These are phyloP conservation scores for Drosophila paramelanica DNA, from an alignment of 2,888 invertebrate species.

Conservation along the genomic window DNA sequence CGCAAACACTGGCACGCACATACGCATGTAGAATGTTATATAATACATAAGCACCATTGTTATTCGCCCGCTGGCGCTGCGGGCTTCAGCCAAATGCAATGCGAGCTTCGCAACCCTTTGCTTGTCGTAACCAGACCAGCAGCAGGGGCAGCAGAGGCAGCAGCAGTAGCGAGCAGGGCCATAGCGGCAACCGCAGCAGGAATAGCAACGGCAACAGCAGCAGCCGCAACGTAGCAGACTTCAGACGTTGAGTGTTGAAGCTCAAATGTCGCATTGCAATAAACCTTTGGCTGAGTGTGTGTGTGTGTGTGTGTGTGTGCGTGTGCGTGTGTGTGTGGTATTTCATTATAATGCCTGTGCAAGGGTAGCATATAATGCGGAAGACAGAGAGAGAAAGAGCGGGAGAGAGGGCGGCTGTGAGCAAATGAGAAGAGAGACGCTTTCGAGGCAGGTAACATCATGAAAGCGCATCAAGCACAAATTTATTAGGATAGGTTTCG, in stretches of 20 bases:
- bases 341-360: slow-evolving; percentile 69
- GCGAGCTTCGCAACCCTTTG: slow-evolving; percentile 74
- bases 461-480: slow-evolving; percentile 79
- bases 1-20: slow-evolving; percentile 17
- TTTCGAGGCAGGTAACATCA: slow-evolving; percentile 69
- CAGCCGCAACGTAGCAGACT: slow-evolving; percentile 63
- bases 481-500: slow-evolving; percentile 81
- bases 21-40: slow-evolving; percentile 60
- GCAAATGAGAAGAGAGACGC: background rate
- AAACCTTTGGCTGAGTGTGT: slow-evolving; percentile 61
- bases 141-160: slow-evolving; percentile 20
- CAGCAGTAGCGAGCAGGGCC: slow-evolving; percentile 21
- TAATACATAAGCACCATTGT: slow-evolving; percentile 76
- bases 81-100: slow-evolving; percentile 69
- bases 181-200: slow-evolving; percentile 33
- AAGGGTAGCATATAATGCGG: slow-evolving; percentile 53
- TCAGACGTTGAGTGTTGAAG: slow-evolving; percentile 78
- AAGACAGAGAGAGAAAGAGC: slow-evolving; percentile 9
- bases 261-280: slow-evolving; percentile 79
- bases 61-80: slow-evolving; percentile 67
- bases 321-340: slow-evolving; percentile 44
- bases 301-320: slow-evolving; percentile 38
- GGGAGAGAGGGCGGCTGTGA: background rate
- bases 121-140: slow-evolving; percentile 29
- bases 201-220: slow-evolving; percentile 27